Base-by-base conservation (phyloP, 2,113 vertebrate genomes). In the Peromyscus californicus region DNA sequence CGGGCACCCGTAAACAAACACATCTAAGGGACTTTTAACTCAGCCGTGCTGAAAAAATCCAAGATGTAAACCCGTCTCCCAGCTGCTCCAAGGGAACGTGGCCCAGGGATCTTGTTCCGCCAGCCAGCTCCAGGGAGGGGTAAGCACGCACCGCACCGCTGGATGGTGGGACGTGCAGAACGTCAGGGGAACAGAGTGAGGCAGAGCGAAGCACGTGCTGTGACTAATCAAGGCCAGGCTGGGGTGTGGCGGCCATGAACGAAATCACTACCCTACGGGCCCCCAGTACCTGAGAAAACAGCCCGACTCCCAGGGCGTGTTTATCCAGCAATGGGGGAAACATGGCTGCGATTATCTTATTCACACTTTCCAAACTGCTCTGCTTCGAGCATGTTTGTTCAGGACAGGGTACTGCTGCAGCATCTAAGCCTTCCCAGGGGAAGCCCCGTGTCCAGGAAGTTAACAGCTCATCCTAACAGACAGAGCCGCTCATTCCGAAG, bases 171-270 rank as follows among this genome's bases (percentile, higher is more conserved):
- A 99, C 98, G 97, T 99, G 98, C 98, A 98, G 98, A 98, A 98
- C 96, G 89, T 98, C 98, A 99, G 98, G 98, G 92, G 97, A 98
- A 95, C 97, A 97, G 29, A 96, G 96, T 96, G 93, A 97, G 97
- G 94, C 97, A 91, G 92, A 98, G 97, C 16, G 97, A 98, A 98
- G 98, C 78, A 1, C 98, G 95, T 97, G 98, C 98, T 97, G 97
- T 99, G 99, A 99, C 98, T 99, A 99, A 99, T 95, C 98, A 96
- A 94, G 93, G 98, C 96, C 97, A 94, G 98, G 98, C 98, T 97
- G 97, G 98, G 98, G 98, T 98, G 98, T 98, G 98, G 98, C 96
- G 97, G 98, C 95, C 98, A 97, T 95, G 97, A 98, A 95, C 98
- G 96, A 98, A 97, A 94, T 98, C 97, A 97, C 98, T 98, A 98